These are phyloP conservation scores for Pipistrellus pipistrellus DNA, from an alignment of 2,797 vertebrate species.

Conservation along the genomic window DNA sequence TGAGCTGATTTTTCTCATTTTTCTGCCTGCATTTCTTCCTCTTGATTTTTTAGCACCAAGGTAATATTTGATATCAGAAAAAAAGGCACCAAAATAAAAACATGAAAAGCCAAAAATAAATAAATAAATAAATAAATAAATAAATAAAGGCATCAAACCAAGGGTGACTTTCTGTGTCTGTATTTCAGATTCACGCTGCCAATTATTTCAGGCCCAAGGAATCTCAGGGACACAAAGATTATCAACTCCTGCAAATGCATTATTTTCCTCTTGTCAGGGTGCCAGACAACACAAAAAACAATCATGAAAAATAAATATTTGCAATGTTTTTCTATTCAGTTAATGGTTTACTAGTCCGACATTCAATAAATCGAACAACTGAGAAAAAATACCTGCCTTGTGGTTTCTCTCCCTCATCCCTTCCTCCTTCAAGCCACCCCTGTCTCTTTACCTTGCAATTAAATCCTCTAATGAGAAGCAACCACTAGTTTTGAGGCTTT, in stretches of 20 bases:
- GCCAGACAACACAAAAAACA: slow-evolving; percentile 64
- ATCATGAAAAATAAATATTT: slow-evolving; percentile 40
- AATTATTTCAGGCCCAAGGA: slow-evolving; percentile 71
- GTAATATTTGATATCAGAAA: slow-evolving; percentile 53
- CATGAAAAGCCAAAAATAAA: not conserved
- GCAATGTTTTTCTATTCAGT: slow-evolving; percentile 44
- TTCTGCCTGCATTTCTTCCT: slow-evolving; percentile 28
- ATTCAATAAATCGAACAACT: not conserved
- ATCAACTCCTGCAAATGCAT: slow-evolving; percentile 18
- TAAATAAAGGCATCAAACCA: slow-evolving; percentile 58
- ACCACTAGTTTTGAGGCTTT: slow-evolving; percentile 18
- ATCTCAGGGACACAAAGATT: slow-evolving; percentile 56
- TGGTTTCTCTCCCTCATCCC: not conserved
- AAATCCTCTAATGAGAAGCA: slow-evolving; percentile 20
- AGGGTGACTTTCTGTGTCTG: slow-evolving; percentile 37
- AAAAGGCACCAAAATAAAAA: slow-evolving; percentile 61
- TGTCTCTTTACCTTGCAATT: not conserved
- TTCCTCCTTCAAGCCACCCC: not conserved
- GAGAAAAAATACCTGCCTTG: not conserved
- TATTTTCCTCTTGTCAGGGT: slow-evolving; percentile 43
- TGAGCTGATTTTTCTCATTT: slow-evolving; percentile 6
- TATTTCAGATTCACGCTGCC: slow-evolving; percentile 62
- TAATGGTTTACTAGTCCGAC: slow-evolving; percentile 46
- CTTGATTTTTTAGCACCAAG: slow-evolving; percentile 31
- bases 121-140: not conserved